These are phyloP conservation scores for Cantharis rustica DNA, from an alignment of 2,888 invertebrate species.

Conservation along the genomic window DNA sequence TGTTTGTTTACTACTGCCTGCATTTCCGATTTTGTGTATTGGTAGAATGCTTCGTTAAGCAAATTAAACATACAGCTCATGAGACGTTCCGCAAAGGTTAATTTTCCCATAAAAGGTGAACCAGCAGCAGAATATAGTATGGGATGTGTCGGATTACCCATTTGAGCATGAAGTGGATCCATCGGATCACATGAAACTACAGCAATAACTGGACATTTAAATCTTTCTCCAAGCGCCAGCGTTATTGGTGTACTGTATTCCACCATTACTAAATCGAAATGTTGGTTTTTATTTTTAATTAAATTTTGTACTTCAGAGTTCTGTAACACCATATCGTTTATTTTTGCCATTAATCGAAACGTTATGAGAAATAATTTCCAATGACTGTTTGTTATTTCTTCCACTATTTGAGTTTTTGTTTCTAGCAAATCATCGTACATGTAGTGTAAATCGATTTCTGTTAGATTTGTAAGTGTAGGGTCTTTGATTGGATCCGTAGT, in stretches of 20 bases:
- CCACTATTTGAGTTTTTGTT: not conserved
- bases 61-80: not conserved
- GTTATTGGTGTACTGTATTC: not conserved
- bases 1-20: constrained; percentile 32
- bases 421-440: not conserved
- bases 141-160: not conserved
- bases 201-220: not conserved
- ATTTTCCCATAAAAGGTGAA: not conserved
- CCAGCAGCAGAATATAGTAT: not conserved
- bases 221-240: not conserved
- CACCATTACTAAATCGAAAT: not conserved
- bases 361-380: not conserved
- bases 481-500: not conserved
- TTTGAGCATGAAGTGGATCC: not conserved
- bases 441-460: not conserved
- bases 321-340: not conserved
- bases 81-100: not conserved
- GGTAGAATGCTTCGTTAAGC: not conserved
- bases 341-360: not conserved
- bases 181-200: not conserved
- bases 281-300: not conserved
- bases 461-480: not conserved
- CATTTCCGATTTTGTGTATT: not conserved
- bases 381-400: not conserved
- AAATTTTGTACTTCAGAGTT: not conserved